A percentile compares a stretch with the other conserved stretches of the same genome.
Conservation (phyloP, 2,888 invertebrate genomes). For the Resseliella maxima region DNA sequence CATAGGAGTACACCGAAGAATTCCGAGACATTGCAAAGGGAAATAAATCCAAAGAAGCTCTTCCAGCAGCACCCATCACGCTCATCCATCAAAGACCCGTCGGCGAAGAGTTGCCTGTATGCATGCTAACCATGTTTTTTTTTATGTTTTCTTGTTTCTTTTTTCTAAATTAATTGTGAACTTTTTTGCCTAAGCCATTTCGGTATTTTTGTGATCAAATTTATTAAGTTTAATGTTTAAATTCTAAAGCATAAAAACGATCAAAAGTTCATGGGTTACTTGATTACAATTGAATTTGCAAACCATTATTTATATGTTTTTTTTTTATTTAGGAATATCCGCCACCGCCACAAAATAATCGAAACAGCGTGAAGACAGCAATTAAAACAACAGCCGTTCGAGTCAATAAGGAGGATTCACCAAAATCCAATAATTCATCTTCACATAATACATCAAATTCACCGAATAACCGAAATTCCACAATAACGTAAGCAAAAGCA, state of each 20-base stretch:
- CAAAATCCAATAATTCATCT: constrained; percentile 65
- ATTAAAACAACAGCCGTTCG: constrained; percentile 66
- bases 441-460: constrained; percentile 64
- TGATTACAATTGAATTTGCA: too few species aligned
- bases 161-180: constrained; percentile 60
- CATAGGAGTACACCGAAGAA: constrained; percentile 94
- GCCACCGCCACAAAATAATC: constrained; percentile 69
- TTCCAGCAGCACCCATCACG: constrained; percentile 92
- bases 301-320: too few species aligned
- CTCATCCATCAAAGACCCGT: constrained; percentile 95
- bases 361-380: constrained; percentile 69
- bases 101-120: constrained; percentile 89
- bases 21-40: constrained; percentile 97
- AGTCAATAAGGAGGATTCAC: constrained; percentile 66
- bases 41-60: constrained; percentile 87
- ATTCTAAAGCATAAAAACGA: too few species aligned
- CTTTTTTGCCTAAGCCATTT: too few species aligned
- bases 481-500: constrained; percentile 74
- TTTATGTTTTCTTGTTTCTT: constrained; percentile 61
- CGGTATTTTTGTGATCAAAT: too few species aligned
- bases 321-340: constrained; percentile 63
- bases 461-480: constrained; percentile 71
- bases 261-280: too few species aligned
- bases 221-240: too few species aligned
- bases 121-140: constrained; percentile 63